Evolutionary conservation across 2,888 invertebrate species (phyloP).

Genomic region (Artemia sinica): DNA sequence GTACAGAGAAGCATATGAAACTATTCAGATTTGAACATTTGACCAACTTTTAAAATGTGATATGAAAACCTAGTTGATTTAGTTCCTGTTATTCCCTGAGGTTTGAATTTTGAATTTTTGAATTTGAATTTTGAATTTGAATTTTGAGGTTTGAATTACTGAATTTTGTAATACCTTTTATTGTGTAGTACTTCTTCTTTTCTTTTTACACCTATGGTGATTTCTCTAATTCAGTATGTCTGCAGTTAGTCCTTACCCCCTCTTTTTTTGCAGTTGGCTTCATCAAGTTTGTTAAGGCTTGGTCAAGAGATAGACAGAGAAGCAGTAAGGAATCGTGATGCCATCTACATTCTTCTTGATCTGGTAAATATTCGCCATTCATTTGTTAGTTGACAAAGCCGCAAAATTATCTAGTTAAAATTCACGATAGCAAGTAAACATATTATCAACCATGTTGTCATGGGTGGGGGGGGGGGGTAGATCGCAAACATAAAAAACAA

Average conservation of each 20-base stretch:
- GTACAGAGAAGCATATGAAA: not conserved
- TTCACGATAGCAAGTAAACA: too few relatives aligned
- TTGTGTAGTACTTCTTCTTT: not conserved
- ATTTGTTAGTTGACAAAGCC: too few relatives aligned
- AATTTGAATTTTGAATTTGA: too few relatives aligned
- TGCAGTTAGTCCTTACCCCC: not conserved
- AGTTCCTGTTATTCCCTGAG: too few relatives aligned
- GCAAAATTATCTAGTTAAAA: too few relatives aligned
- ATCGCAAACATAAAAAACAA: too few relatives aligned
- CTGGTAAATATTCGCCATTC: constrained; percentile 33
- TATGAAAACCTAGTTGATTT: not conserved
- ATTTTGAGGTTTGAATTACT: too few relatives aligned
- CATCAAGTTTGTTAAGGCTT: constrained; percentile 77
- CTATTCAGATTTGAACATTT: constrained; percentile 18
- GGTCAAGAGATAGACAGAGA: constrained; percentile 93
- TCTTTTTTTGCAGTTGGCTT: constrained; percentile 47
- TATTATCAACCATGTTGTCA: too few relatives aligned
- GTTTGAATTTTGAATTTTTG: too few relatives aligned
- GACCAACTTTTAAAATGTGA: constrained; percentile 18
- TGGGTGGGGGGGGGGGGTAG: too few relatives aligned
- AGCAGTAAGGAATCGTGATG: constrained; percentile 79
- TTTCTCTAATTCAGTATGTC: constrained; percentile 5
- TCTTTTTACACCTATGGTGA: not conserved
- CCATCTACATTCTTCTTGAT: constrained; percentile 86
- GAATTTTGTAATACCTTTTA: too few relatives aligned